phyloP scores from a whole-genome alignment of 2,113 vertebrate genomes.

The Archocentrus centrarchus region DNA sequence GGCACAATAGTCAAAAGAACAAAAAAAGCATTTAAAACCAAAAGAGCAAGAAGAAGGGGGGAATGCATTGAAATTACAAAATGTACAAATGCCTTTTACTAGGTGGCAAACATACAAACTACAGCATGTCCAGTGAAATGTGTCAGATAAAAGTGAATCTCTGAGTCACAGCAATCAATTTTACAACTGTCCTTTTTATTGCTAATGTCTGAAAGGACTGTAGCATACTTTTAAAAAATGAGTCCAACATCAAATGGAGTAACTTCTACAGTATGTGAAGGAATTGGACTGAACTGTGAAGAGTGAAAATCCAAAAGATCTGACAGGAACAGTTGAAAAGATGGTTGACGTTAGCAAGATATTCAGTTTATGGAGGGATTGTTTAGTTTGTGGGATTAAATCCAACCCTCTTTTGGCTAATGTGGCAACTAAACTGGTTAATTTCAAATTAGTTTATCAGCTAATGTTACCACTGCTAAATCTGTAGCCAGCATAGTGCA shows the following conservation, averaged over 20 bases:
- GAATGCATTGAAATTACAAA: background rate
- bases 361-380: background rate
- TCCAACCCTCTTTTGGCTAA: background rate
- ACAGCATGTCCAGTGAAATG: background rate
- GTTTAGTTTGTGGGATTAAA: background rate
- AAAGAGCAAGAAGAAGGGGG: too few species aligned
- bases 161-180: background rate
- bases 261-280: background rate
- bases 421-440: background rate
- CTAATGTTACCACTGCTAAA: conserved; percentile 1
- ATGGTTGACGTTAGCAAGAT: background rate
- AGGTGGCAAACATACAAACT: background rate
- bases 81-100: background rate
- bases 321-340: background rate
- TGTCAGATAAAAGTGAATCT: conserved; percentile 2
- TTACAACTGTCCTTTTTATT: background rate
- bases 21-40: background rate
- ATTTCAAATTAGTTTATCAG: background rate
- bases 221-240: background rate
- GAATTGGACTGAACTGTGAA: background rate
- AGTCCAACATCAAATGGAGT: background rate
- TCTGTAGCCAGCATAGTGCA: too few species aligned
- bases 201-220: background rate
- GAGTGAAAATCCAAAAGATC: background rate
- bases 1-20: too few species aligned